These are phyloP conservation scores for Mastomys natalensis DNA, from an alignment of 2,113 vertebrate species.

Conservation along the genomic window DNA sequence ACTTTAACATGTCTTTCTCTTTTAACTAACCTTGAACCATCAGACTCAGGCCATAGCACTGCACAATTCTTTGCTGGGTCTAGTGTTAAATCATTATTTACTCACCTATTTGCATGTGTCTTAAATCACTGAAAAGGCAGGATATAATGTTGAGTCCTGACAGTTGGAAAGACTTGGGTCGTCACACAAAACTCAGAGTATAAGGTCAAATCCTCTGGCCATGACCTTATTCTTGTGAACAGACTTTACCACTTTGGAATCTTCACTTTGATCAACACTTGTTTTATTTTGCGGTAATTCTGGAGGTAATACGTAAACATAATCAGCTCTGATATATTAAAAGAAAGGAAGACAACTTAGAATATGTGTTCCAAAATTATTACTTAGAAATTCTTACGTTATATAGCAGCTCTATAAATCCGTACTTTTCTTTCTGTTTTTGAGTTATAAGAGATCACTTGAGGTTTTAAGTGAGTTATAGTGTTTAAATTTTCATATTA, in stretches of 20 bases:
- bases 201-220: neutral
- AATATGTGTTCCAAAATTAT: neutral
- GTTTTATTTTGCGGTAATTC: neutral
- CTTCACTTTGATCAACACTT: neutral
- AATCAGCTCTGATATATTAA: constrained; percentile 42
- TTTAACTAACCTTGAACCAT: neutral
- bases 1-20: neutral
- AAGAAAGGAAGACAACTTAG: neutral
- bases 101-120: neutral
- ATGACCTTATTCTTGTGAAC: neutral
- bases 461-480: constrained; percentile 30
- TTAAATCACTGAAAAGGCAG: neutral
- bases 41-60: neutral
- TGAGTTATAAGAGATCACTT: constrained; percentile 77
- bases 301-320: neutral
- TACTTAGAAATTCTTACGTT: constrained; percentile 21
- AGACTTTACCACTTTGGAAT: neutral
- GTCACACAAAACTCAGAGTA: neutral
- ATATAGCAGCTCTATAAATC: neutral
- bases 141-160: neutral
- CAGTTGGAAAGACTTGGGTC: neutral
- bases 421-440: constrained; percentile 53
- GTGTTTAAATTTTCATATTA: constrained; percentile 57
- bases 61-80: neutral
- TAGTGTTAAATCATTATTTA: neutral